Base-by-base conservation (phyloP, 2,888 invertebrate species). In the Lymantria monacha region DNA sequence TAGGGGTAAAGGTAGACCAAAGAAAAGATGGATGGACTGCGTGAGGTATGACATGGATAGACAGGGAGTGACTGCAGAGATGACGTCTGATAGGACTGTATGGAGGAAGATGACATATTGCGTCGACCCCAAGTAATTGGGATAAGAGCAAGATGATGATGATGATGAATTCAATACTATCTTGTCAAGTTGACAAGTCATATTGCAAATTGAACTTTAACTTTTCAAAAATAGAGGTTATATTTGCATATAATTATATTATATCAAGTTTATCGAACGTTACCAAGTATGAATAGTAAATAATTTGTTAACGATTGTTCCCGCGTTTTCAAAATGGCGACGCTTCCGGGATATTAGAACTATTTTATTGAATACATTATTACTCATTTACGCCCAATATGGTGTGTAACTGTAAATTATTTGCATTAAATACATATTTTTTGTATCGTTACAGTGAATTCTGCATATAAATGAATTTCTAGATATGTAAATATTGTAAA, bases 311-410 rank as follows among this genome's bases (percentile, higher is more conserved):
- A 57, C 68, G 46, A 64, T 67, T 66, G 66, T 65, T 63, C 65
- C 67, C 63, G 58, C 53, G 53, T 49, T 51, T 57, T 1, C 56
- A 67, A 58, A 3, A 67, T 65, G 63, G 65, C 63, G 57, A 7
- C 46, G 55, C 66, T 67, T 67, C 66, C 66, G 66, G 66, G 67
- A 67, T 67, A 65, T 67, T 67, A 63, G 61, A 65, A 61, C 54
- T 51, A 57, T 63, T 57, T 51, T 60, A 60, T 33, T 41, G 67
- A 61, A 67, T 67, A 67, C 53, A 59, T 57, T 55, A 59, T 65
- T 49, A 65, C 54, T 51, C 54, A 63, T 59, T 64, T 59, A 13
- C 38, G 47, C 63, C 52, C 30, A 65, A 49, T 49, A 67, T 51
- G 61, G 66, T 43, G 45, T 46, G 54, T 57, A 57, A 67, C 62